Percentiles rank a stretch among this genome's conserved stretches.
phyloP scores from a whole-genome alignment of 2,888 invertebrate species.

The Nymphalis urticae region DNA sequence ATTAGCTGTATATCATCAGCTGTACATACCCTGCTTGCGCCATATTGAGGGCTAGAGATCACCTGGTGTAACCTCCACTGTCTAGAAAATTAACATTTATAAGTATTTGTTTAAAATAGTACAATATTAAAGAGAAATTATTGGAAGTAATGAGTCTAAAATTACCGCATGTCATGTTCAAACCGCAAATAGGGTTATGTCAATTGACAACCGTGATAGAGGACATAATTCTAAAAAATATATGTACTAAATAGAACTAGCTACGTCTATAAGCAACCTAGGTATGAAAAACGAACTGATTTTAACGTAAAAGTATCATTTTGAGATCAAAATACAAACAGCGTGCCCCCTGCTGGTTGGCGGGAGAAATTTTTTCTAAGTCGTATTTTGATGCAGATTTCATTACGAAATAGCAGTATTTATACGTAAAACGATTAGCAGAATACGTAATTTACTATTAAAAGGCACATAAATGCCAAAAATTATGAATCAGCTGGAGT shows the following conservation, averaged over 20 bases:
- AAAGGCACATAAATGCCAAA: conserved; percentile 50
- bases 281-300: conserved; percentile 43
- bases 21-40: conserved; percentile 75
- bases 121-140: conserved; percentile 46
- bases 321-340: conserved; percentile 54
- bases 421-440: conserved; percentile 51
- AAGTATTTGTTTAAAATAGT: conserved; percentile 43
- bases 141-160: conserved; percentile 57
- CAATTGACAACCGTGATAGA: conserved; percentile 73
- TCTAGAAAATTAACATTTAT: conserved; percentile 59
- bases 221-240: conserved; percentile 56
- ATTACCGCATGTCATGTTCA: conserved; percentile 79
- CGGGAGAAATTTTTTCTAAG: conserved; percentile 71
- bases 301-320: conserved; percentile 47
- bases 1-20: conserved; percentile 47
- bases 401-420: conserved; percentile 44
- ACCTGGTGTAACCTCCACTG: conserved; percentile 54
- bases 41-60: conserved; percentile 62
- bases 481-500: conserved; percentile 67
- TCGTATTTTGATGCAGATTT: conserved; percentile 52
- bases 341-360: conserved; percentile 81
- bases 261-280: conserved; percentile 42
- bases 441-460: conserved; percentile 52
- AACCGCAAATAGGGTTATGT: conserved; percentile 80
- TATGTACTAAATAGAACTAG: conserved; percentile 43